phyloP scores from a whole-genome alignment of 2,797 vertebrate genomes.

The Brotula barbata region DNA sequence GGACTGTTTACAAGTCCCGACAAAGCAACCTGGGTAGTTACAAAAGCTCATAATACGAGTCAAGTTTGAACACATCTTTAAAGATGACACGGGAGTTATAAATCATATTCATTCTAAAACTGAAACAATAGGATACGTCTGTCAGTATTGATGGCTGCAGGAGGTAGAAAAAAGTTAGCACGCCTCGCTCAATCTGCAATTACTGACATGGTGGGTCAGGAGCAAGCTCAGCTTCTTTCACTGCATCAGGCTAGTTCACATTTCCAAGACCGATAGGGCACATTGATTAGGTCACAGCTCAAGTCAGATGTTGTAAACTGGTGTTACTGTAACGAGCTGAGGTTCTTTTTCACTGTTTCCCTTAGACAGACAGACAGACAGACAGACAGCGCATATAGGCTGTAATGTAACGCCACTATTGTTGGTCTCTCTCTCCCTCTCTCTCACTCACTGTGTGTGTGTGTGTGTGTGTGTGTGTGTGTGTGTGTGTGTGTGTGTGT shows the following conservation, averaged over 20 bases:
- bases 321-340: constrained; percentile 41
- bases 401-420: no score
- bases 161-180: constrained; percentile 14
- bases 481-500: constrained; percentile 14
- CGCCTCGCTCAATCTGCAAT: constrained; percentile 3
- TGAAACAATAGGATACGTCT: neutral
- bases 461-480: constrained; percentile 14
- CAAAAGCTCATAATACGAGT: neutral
- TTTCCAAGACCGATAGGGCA: constrained; percentile 53
- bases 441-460: neutral
- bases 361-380: neutral
- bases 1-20: neutral
- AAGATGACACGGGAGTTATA: no score
- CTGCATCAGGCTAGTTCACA: constrained; percentile 50
- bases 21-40: neutral
- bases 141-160: constrained; percentile 26
- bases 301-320: constrained; percentile 44
- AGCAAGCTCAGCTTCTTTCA: constrained; percentile 48
- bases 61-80: neutral
- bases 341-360: no score
- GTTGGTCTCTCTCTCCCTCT: no score
- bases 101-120: no score
- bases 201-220: constrained; percentile 15
- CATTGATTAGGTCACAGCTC: constrained; percentile 50
- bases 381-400: no score